Base-by-base conservation (phyloP, 2,888 invertebrate genomes). In the Trichogramma evanescens region DNA sequence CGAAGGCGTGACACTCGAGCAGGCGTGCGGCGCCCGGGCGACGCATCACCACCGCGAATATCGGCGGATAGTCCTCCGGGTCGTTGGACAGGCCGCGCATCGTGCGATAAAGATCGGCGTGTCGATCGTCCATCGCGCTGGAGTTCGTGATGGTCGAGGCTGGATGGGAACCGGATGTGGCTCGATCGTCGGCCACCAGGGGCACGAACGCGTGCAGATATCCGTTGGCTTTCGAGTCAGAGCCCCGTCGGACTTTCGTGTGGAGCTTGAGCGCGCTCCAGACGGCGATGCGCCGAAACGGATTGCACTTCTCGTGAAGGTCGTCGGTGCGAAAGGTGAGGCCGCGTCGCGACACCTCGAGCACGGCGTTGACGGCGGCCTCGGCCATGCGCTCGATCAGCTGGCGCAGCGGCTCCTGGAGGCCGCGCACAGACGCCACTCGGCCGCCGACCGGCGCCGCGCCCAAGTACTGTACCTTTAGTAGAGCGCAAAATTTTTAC, bases 1-100 rank as follows among this genome's bases (percentile, higher is more conserved):
- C 89, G 79, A 93, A 94, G 51, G 90, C 93, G 81, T 94, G 94
- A 78, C 93, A 94, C 80, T 93, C 92, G 65, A 93, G 80, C 68
- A 89, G 84, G 73, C 89, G 89, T 3, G 89, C 87, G 38, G 88
- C 86, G 51, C 87, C 89, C 38, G 81, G 80, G 72, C 87, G 86
- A 70, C 93, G 85, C 93, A 93, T 93, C 60, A 94, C 92, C 41
- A 93, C 93, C 53, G 93, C 91, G 79, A 94, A 93, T 70, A 94
- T 84, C 0, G 93, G 93, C 10, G 91, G 89, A 79, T 92, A 91
- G 13, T 85, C 74, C 39, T 81, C 81, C 3, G 73, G 71, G 5
- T 73, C 69, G 5, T 58, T 69, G 50, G 62, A 64, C 13, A 78
- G 59, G 3, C 75, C 75, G 6, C 71, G 71, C 81, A 80, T 73